A percentile compares a stretch with the other conserved stretches of the same genome.
Evolutionary conservation across 37 sponge, comb jelly and placozoan species (phyloP).

Genomic region (Cladorhizidae sp.): DNA sequence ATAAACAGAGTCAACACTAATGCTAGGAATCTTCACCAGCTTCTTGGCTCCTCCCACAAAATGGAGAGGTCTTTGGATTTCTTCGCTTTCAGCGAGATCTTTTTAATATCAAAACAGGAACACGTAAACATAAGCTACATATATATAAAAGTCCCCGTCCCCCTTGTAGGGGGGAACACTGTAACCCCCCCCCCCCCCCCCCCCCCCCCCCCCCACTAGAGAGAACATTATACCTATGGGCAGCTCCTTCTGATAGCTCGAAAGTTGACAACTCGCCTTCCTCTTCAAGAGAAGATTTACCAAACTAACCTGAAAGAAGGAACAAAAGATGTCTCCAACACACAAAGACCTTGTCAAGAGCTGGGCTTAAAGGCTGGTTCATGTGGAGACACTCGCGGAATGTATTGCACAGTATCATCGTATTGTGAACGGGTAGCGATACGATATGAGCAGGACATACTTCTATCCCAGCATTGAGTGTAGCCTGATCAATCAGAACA

Average conservation of each 20-base stretch:
- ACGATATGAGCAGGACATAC: too few species aligned
- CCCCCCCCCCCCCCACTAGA: neutral
- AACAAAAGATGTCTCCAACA: too few species aligned
- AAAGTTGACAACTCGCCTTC: constrained; percentile 45
- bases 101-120: too few species aligned
- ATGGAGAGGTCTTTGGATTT: neutral
- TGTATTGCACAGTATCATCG: too few species aligned
- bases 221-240: constrained; percentile 33
- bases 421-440: too few species aligned
- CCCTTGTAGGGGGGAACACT: neutral
- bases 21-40: neutral
- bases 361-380: too few species aligned
- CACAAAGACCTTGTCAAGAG: too few species aligned
- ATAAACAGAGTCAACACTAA: neutral
- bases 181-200: neutral
- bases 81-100: constrained; percentile 9
- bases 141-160: too few species aligned
- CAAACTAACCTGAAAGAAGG: constrained; percentile 54
- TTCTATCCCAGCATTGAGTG: too few species aligned
- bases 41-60: constrained; percentile 1
- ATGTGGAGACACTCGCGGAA: too few species aligned
- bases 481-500: too few species aligned
- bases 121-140: too few species aligned
- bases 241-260: constrained; percentile 13
- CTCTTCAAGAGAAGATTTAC: constrained; percentile 58